Conservation (phyloP, 1,140 invertebrate genomes). For the Lethrus apterus region DNA sequence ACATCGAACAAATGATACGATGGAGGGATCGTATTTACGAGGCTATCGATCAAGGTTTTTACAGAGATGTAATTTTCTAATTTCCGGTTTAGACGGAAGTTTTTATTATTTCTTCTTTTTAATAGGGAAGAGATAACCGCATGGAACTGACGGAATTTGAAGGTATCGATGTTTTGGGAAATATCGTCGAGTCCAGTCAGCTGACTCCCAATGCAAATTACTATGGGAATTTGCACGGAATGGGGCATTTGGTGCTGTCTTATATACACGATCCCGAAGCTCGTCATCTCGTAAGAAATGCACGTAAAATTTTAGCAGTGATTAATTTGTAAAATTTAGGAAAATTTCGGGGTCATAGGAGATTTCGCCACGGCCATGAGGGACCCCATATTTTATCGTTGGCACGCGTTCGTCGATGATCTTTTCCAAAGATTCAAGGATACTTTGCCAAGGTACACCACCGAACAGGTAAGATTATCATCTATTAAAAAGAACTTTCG, state of each 20-base stretch:
- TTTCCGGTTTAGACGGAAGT: neutral
- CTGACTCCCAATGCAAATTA: conserved; percentile 40
- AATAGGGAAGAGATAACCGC: neutral
- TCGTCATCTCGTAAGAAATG: conserved; percentile 43
- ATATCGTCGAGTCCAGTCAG: conserved; percentile 42
- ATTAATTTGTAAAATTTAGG: conserved; percentile 37
- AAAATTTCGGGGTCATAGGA: conserved; percentile 55
- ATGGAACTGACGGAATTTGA: conserved; percentile 27
- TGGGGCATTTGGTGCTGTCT: conserved; percentile 49
- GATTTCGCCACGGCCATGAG: conserved; percentile 47
- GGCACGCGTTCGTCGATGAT: conserved; percentile 67
- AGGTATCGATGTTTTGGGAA: conserved; percentile 46
- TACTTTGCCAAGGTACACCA: conserved; percentile 36
- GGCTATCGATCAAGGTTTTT: conserved; percentile 52
- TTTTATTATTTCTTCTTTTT: neutral
- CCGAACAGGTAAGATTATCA: conserved; percentile 38
- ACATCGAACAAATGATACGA: conserved; percentile 61
- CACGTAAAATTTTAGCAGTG: neutral
- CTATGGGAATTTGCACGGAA: conserved; percentile 55
- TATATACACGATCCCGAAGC: conserved; percentile 51
- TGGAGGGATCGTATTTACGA: conserved; percentile 69
- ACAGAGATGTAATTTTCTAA: too few relatives aligned
- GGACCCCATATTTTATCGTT: conserved; percentile 63
- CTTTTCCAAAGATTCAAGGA: conserved; percentile 42
- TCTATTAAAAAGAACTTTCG: neutral